phyloP scores from a whole-genome alignment of 2,797 vertebrate genomes.

The Phalloptychus januarius region DNA sequence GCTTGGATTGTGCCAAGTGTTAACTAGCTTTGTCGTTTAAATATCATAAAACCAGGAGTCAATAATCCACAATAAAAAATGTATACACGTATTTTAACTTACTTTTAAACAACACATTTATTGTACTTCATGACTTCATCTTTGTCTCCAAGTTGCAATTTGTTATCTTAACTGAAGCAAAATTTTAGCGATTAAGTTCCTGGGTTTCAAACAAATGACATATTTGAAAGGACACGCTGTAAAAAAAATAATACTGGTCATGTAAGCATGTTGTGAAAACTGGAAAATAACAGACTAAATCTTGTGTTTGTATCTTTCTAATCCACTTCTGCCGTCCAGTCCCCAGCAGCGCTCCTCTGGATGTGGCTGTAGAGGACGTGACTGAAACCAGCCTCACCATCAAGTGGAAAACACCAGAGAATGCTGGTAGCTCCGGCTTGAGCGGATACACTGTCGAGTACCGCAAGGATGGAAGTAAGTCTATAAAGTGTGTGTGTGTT shows the following conservation, averaged over 20 bases:
- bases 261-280: not conserved
- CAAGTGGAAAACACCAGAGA: constrained; percentile 87
- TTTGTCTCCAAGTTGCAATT: not conserved
- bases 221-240: not conserved
- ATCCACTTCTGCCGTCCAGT: constrained; percentile 68
- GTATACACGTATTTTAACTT: not conserved
- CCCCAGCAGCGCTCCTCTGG: constrained; percentile 84
- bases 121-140: not conserved
- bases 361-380: constrained; percentile 86
- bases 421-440: constrained; percentile 78
- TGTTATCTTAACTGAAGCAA: not conserved
- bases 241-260: not conserved
- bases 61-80: not conserved
- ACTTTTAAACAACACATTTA: not conserved
- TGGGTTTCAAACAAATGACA: not conserved
- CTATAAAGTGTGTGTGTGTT: constrained; percentile 5
- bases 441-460: constrained; percentile 91
- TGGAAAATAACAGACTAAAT: not conserved
- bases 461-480: constrained; percentile 91
- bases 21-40: not conserved
- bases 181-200: not conserved
- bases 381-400: constrained; percentile 83
- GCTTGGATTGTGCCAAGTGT: not conserved
- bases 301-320: not conserved
- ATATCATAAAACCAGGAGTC: not conserved